Percentiles rank a stretch among this genome's conserved stretches.
These are phyloP conservation scores for Benthosema pterotum DNA, from an alignment of 2,797 vertebrate species.

Conservation along the genomic window DNA sequence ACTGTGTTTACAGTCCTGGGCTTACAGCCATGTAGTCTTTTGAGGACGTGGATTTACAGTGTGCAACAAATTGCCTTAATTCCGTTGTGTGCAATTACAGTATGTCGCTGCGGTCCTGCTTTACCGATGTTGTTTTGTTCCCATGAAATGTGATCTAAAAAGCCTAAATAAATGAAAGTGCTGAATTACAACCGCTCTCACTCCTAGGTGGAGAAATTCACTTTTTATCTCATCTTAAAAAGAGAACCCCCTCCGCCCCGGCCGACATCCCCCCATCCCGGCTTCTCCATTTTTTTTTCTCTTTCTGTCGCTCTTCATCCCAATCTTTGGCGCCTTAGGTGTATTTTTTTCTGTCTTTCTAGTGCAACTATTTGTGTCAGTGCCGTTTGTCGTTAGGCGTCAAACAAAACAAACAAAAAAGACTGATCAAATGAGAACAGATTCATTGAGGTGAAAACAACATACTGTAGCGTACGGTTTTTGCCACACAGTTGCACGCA, in stretches of 20 bases:
- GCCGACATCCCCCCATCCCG: neutral
- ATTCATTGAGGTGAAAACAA: constrained; percentile 38
- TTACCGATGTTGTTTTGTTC: constrained; percentile 33
- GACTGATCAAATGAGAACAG: constrained; percentile 43
- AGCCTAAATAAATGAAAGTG: constrained; percentile 32
- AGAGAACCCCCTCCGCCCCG: too few species aligned
- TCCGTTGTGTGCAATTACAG: constrained; percentile 34
- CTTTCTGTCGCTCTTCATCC: neutral
- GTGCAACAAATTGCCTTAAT: constrained; percentile 33
- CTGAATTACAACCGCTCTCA: neutral
- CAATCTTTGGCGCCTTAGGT: neutral
- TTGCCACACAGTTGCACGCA: constrained; percentile 10
- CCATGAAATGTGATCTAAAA: constrained; percentile 30
- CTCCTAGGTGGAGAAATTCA: constrained; percentile 14
- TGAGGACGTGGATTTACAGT: constrained; percentile 21
- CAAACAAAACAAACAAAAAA: constrained; percentile 32
- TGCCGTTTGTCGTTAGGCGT: neutral
- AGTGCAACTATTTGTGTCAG: constrained; percentile 23
- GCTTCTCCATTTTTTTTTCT: neutral
- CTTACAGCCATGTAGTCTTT: constrained; percentile 11
- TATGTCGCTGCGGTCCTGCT: constrained; percentile 20
- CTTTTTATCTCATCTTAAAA: neutral
- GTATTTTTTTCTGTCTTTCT: neutral
- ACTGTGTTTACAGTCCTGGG: constrained; percentile 2
- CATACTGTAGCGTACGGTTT: constrained; percentile 15